Conservation (phyloP, 2,888 invertebrate genomes). For the Plusia festucae region DNA sequence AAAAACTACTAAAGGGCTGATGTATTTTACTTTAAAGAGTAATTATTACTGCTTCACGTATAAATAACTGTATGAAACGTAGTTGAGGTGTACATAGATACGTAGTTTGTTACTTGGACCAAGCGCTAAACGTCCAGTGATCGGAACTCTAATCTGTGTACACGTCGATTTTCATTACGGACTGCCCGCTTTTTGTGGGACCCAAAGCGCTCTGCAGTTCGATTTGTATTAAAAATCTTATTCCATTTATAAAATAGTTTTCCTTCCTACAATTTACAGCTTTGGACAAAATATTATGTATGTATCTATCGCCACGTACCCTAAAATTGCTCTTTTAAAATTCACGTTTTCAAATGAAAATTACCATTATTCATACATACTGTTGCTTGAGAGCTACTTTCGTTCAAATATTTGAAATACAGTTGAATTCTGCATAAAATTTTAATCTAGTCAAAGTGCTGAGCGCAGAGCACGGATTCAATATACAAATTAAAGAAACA, state of each 20-base stretch:
- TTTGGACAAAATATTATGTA: constrained; percentile 9
- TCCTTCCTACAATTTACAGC: not conserved
- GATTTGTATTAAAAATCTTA: constrained; percentile 69
- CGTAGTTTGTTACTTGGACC: constrained; percentile 47
- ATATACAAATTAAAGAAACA: constrained; percentile 76
- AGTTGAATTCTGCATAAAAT: constrained; percentile 65
- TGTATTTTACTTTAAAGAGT: no score
- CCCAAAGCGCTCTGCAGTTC: constrained; percentile 63
- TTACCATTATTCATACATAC: constrained; percentile 52
- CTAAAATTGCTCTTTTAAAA: constrained; percentile 30
- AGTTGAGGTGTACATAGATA: not conserved
- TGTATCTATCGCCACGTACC: constrained; percentile 15
- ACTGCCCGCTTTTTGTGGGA: constrained; percentile 75
- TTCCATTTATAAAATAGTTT: constrained; percentile 17
- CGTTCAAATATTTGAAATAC: constrained; percentile 61
- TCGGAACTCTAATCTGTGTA: constrained; percentile 75
- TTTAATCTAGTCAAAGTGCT: constrained; percentile 66
- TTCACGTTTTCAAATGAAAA: constrained; percentile 38
- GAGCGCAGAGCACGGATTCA: constrained; percentile 59
- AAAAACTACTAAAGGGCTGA: no score
- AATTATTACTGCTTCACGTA: no score
- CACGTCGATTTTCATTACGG: constrained; percentile 82
- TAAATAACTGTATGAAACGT: no score
- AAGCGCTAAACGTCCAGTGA: constrained; percentile 56
- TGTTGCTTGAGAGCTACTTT: constrained; percentile 53